Percentiles rank a stretch among this genome's conserved stretches.
These are phyloP conservation scores for Rana temporaria DNA, from an alignment of 2,113 vertebrate genomes.

Conservation along the genomic window DNA sequence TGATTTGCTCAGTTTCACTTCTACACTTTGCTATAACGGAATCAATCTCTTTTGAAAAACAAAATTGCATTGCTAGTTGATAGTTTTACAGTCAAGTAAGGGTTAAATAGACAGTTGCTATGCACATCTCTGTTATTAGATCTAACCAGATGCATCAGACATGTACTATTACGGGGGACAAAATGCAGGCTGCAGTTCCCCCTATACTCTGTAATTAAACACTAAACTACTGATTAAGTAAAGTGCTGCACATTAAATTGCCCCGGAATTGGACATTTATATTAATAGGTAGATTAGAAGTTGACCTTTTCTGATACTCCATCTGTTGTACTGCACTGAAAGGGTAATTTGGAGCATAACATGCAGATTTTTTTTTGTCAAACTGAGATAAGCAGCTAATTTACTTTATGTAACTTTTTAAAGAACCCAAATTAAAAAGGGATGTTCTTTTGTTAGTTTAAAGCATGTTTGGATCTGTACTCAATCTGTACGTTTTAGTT, in stretches of 20 bases:
- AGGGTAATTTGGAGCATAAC: not conserved
- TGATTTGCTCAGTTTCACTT: too few relatives aligned
- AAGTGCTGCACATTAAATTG: not conserved
- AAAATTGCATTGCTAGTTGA: not conserved
- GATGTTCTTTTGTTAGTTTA: too few relatives aligned
- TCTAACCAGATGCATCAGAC: conserved; percentile 47
- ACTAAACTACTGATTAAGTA: conserved; percentile 38
- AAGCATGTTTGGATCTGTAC: too few relatives aligned
- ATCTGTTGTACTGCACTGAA: conserved; percentile 44
- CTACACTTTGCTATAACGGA: too few relatives aligned
- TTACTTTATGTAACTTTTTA: not conserved
- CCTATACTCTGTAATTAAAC: conserved; percentile 38
- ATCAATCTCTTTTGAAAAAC: too few relatives aligned
- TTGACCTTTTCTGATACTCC: conserved; percentile 51
- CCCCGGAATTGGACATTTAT: conserved; percentile 1
- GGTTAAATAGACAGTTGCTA: conserved; percentile 44
- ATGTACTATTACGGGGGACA: conserved; percentile 29
- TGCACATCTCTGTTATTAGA: conserved; percentile 48
- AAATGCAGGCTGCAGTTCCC: not conserved
- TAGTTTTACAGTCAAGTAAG: conserved; percentile 1
- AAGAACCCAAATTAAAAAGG: too few relatives aligned
- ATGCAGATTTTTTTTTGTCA: not conserved
- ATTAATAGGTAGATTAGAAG: conserved; percentile 46
- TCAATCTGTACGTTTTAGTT: too few relatives aligned
- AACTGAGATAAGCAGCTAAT: not conserved